A percentile compares a stretch with the other conserved stretches of the same genome.
Evolutionary conservation across 2,113 vertebrate species (phyloP).

Genomic region (Tautogolabrus adspersus): DNA sequence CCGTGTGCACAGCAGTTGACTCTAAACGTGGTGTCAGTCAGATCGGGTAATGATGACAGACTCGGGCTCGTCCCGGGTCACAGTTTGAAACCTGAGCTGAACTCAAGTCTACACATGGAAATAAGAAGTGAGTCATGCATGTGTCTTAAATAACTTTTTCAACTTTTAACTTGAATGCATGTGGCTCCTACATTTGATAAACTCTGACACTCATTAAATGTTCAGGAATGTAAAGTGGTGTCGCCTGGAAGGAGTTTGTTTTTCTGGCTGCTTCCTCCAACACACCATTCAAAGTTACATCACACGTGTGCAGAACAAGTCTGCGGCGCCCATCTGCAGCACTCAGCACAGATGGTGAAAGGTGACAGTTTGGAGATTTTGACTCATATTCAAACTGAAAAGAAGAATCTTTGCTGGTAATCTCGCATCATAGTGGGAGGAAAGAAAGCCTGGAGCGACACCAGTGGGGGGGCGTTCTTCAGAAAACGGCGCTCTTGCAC

Average conservation of each 20-base stretch:
- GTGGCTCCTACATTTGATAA: background rate
- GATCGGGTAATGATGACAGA: background rate
- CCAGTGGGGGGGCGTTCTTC: conserved; percentile 32
- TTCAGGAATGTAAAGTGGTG: background rate
- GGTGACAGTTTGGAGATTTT: conserved; percentile 36
- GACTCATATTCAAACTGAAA: conserved; percentile 20
- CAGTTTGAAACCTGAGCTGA: background rate
- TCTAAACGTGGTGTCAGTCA: background rate
- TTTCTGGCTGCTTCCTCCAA: conserved; percentile 26
- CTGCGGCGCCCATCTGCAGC: conserved; percentile 42
- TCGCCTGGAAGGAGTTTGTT: conserved; percentile 9
- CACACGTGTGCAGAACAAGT: conserved; percentile 12
- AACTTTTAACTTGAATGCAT: background rate
- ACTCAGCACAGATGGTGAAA: conserved; percentile 47
- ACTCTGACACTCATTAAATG: background rate
- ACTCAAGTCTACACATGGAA: background rate
- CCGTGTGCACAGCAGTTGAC: no score
- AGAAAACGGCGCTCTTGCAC: conserved; percentile 5
- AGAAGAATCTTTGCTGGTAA: conserved; percentile 21
- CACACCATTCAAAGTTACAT: conserved; percentile 30
- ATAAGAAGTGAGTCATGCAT: background rate
- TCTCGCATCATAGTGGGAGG: conserved; percentile 16
- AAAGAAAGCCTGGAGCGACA: conserved; percentile 26
- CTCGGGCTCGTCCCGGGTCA: background rate
- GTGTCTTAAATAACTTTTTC: no score